phyloP scores from a whole-genome alignment of 2,888 invertebrate genomes.

The Perizoma affinitatum region DNA sequence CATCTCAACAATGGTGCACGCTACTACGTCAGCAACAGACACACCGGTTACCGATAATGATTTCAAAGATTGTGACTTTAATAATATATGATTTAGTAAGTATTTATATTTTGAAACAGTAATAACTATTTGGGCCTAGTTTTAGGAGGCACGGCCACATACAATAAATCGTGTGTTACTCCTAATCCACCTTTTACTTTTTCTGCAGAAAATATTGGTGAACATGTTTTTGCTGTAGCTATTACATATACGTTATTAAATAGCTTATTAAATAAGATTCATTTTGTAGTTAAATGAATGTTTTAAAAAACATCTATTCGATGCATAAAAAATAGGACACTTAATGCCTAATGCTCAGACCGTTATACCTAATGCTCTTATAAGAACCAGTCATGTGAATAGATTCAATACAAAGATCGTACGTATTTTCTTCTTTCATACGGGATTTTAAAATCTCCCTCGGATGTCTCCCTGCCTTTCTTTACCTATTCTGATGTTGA shows the following conservation, averaged over 20 bases:
- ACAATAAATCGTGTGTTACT: no score
- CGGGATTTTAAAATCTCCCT: conserved; percentile 38
- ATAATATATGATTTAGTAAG: not conserved
- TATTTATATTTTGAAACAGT: no score
- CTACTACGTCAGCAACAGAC: conserved; percentile 50
- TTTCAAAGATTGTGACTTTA: conserved; percentile 19
- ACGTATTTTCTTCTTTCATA: conserved; percentile 33
- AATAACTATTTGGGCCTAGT: no score
- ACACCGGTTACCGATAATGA: conserved; percentile 43
- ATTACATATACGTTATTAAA: no score
- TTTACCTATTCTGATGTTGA: conserved; percentile 31
- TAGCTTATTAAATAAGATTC: no score
- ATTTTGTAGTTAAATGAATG: no score
- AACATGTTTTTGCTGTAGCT: no score
- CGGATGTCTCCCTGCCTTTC: conserved; percentile 31
- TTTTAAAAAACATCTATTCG: not conserved
- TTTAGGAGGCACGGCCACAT: no score
- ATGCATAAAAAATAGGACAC: no score
- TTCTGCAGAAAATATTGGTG: no score
- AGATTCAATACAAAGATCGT: conserved; percentile 29
- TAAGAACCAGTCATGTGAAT: conserved; percentile 28
- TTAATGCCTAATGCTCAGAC: conserved; percentile 1
- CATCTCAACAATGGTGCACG: conserved; percentile 46
- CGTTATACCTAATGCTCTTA: conserved; percentile 9
- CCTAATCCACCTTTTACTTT: no score